Evolutionary conservation across 1,140 invertebrate genomes (phyloP).

Genomic region (Scaptomyza graminum): DNA sequence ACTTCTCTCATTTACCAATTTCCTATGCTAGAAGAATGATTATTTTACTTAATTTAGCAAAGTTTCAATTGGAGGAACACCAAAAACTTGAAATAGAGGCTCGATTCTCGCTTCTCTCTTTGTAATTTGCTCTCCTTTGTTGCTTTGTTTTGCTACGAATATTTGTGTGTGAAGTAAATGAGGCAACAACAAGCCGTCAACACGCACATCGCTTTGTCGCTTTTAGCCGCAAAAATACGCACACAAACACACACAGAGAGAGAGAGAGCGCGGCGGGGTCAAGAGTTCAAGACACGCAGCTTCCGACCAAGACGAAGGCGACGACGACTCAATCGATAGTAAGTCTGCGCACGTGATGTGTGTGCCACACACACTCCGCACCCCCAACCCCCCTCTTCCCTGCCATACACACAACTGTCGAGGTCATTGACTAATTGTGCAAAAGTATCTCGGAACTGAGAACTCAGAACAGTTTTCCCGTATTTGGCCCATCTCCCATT

Average conservation of each 20-base stretch:
- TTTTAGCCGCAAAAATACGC: conserved; percentile 35
- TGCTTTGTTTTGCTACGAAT: conserved; percentile 77
- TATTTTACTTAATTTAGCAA: no score
- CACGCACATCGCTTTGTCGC: conserved; percentile 2
- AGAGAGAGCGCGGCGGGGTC: conserved; percentile 61
- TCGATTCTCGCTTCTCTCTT: neutral
- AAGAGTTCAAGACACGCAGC: conserved; percentile 79
- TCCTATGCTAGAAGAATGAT: no score
- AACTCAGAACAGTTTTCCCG: neutral
- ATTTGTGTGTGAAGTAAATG: conserved; percentile 48
- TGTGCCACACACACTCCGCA: conserved; percentile 13
- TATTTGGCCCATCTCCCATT: neutral
- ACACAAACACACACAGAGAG: no score
- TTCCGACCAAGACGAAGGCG: conserved; percentile 56
- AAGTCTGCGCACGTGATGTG: conserved; percentile 77
- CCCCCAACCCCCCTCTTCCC: neutral
- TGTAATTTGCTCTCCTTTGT: conserved; percentile 7
- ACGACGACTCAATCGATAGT: conserved; percentile 76
- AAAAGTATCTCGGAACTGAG: conserved; percentile 41
- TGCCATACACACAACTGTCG: conserved; percentile 47
- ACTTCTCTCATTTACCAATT: no score
- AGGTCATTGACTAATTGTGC: conserved; percentile 81
- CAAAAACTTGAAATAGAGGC: no score
- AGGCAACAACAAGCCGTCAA: conserved; percentile 14
- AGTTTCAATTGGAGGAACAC: no score